Percentiles rank a stretch among this genome's conserved stretches.
phyloP scores from a whole-genome alignment of 2,113 vertebrate species.

The Ibidorhyncha struthersii region DNA sequence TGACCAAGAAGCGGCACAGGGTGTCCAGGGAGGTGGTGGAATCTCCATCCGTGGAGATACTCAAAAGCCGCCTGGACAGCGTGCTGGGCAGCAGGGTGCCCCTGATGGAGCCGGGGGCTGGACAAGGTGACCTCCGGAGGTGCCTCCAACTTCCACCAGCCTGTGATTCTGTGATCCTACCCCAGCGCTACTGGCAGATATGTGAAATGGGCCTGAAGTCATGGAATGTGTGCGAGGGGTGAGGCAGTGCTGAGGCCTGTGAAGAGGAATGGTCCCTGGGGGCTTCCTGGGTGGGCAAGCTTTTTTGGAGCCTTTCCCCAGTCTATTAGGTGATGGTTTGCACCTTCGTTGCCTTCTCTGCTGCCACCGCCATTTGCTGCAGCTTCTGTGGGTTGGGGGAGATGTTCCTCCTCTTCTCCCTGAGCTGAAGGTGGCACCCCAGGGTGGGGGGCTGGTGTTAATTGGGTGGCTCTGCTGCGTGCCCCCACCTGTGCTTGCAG shows the following conservation, averaged over 20 bases:
- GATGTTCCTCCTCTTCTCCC: background rate
- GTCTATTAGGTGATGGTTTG: background rate
- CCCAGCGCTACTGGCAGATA: background rate
- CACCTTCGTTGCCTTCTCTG: background rate
- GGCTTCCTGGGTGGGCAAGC: background rate
- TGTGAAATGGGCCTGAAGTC: background rate
- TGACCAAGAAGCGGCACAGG: background rate
- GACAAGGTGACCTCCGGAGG: background rate
- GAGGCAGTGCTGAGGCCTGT: background rate
- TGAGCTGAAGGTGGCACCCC: background rate
- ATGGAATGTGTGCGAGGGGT: rapidly evolving
- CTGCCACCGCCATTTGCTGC: background rate
- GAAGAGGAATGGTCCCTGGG: background rate
- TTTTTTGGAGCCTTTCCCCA: background rate
- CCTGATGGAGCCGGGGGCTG: background rate
- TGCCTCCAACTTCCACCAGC: background rate
- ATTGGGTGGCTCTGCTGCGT: background rate
- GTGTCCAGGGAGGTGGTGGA: background rate
- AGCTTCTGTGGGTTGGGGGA: too few relatives aligned
- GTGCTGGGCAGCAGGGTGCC: background rate
- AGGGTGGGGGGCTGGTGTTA: background rate
- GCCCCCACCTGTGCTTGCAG: background rate
- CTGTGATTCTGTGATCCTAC: background rate
- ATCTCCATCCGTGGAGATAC: background rate
- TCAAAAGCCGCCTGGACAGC: background rate